Conservation (phyloP, 53 echinoderm and acorn worm genomes). For the Astropecten irregularis region DNA sequence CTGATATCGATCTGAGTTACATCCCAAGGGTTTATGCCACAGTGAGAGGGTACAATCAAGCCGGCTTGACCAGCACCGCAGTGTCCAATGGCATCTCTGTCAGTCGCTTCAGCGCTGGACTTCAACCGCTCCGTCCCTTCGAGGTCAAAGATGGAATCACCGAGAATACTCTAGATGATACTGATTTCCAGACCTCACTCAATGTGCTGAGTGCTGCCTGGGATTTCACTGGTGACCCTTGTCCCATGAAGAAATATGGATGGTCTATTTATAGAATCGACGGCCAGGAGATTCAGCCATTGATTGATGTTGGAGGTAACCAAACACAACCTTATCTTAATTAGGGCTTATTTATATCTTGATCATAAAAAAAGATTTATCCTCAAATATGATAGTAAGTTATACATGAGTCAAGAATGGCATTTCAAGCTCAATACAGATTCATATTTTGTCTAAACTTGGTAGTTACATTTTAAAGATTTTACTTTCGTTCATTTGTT, state of each 20-base stretch:
- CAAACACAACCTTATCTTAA: too few relatives aligned
- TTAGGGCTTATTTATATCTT: too few relatives aligned
- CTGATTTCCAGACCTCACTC: constrained; percentile 50
- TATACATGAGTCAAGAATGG: too few relatives aligned
- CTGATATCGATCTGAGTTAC: constrained; percentile 9
- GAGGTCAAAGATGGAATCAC: constrained; percentile 49
- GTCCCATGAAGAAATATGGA: constrained; percentile 59
- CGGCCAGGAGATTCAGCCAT: constrained; percentile 48
- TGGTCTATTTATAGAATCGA: constrained; percentile 69
- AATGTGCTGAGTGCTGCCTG: constrained; percentile 38
- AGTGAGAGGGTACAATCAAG: constrained; percentile 53
- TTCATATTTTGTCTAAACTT: too few relatives aligned
- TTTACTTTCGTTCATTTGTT: too few relatives aligned
- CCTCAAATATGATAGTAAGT: too few relatives aligned
- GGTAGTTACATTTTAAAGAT: too few relatives aligned
- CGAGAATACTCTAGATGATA: not conserved
- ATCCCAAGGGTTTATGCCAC: constrained; percentile 23
- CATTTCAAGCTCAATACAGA: too few relatives aligned
- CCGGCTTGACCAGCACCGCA: constrained; percentile 46
- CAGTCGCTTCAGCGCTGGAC: constrained; percentile 49
- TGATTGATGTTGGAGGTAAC: constrained; percentile 49
- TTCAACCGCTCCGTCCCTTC: constrained; percentile 46
- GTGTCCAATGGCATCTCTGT: constrained; percentile 65
- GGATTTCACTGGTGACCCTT: constrained; percentile 75
- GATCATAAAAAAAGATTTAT: too few relatives aligned